Conservation (phyloP, 2,888 invertebrate genomes). For the Notocelia uddmanniana region DNA sequence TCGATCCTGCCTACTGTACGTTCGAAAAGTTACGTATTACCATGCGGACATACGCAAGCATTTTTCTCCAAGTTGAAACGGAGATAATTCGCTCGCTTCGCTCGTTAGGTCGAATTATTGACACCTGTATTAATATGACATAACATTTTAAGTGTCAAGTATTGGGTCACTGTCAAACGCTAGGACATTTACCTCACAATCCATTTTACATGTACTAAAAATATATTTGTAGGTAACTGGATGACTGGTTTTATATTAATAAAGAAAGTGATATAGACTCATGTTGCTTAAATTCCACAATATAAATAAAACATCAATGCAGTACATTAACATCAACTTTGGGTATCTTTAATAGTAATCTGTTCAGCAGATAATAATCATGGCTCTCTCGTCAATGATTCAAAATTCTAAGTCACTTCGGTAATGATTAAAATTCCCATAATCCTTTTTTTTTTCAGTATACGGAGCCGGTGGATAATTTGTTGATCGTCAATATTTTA, state of each 20-base stretch:
- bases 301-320: not conserved
- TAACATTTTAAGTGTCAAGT: no score
- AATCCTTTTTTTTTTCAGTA: slow-evolving; percentile 14
- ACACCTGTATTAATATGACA: no score
- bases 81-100: no score
- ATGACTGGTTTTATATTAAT: not conserved
- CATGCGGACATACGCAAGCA: no score
- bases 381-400: slow-evolving; percentile 16
- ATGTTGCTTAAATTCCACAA: not conserved
- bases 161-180: no score
- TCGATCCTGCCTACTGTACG: no score
- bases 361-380: slow-evolving; percentile 1
- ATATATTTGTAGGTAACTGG: no score
- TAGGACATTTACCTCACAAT: no score
- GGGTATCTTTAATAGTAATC: not conserved
- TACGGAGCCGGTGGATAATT: slow-evolving; percentile 49
- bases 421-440: slow-evolving; percentile 33
- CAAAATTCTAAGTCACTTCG: slow-evolving; percentile 45
- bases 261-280: not conserved
- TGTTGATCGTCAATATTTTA: slow-evolving; percentile 54
- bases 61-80: no score
- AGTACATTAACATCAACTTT: not conserved
- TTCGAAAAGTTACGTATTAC: no score
- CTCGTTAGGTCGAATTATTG: no score
- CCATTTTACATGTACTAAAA: no score